Percentiles rank a stretch among this genome's conserved stretches.
These are phyloP conservation scores for Chiloscyllium plagiosum DNA, from an alignment of 2,113 vertebrate species.

Conservation along the genomic window DNA sequence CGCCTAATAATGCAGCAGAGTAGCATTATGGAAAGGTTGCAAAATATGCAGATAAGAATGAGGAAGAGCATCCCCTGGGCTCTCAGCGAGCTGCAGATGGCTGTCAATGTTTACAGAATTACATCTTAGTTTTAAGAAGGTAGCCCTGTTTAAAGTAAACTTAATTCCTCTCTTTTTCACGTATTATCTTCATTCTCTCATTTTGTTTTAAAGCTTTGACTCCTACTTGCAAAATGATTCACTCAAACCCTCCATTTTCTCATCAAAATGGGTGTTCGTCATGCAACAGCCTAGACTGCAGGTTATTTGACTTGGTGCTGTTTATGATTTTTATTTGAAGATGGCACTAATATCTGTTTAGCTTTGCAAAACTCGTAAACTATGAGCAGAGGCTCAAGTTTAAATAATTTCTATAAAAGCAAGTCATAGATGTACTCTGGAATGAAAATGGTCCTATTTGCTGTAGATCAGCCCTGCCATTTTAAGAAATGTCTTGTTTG, in stretches of 20 bases:
- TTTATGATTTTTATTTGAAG: not conserved
- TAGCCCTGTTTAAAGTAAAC: not conserved
- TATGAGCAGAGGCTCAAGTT: not conserved
- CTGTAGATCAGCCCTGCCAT: not conserved
- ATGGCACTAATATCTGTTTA: not conserved
- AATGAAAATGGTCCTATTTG: conserved; percentile 4
- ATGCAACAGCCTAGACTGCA: not conserved
- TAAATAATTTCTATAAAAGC: not conserved
- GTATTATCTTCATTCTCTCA: not conserved
- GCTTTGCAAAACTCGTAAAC: not conserved
- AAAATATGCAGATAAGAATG: not conserved
- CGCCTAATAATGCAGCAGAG: not conserved
- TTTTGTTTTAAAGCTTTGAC: not conserved
- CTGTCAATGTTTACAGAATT: not conserved
- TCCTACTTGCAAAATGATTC: not conserved
- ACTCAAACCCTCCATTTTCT: not conserved
- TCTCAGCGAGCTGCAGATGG: not conserved
- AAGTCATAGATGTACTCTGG: not conserved
- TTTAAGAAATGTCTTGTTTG: not conserved
- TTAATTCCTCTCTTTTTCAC: not conserved
- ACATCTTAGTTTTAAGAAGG: not conserved
- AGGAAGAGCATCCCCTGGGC: not conserved
- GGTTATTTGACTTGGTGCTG: not conserved
- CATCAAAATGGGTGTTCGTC: not conserved
- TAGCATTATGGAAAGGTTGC: not conserved